Percentiles rank a stretch among this genome's conserved stretches.
Evolutionary conservation across 2,888 invertebrate species (phyloP).

Genomic region (Rhamnusium bicolor): DNA sequence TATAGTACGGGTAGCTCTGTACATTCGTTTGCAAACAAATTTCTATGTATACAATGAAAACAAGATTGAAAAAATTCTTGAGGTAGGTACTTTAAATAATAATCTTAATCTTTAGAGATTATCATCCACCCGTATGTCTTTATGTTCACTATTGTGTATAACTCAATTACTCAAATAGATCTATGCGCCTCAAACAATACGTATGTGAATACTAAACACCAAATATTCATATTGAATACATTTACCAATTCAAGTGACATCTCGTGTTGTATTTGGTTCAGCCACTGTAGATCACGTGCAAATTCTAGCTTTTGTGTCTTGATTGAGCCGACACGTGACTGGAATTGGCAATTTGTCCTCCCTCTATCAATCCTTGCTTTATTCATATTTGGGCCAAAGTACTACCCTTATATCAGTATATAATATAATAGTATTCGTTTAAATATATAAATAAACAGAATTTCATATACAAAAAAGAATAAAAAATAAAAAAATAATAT

Average conservation of each 20-base stretch:
- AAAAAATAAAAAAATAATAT: neutral
- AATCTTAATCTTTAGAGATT: neutral
- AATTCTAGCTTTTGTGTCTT: conserved; percentile 70
- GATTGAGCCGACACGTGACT: conserved; percentile 67
- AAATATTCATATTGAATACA: conserved; percentile 57
- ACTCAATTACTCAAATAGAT: conserved; percentile 56
- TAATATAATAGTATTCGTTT: neutral
- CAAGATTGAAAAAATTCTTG: no score
- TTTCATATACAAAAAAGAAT: neutral
- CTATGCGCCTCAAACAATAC: conserved; percentile 55
- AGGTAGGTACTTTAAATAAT: neutral
- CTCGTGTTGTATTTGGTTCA: conserved; percentile 62
- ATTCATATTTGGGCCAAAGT: conserved; percentile 51
- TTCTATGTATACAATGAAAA: no score
- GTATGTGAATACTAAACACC: conserved; percentile 58
- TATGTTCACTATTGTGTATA: conserved; percentile 41
- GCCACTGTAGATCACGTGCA: conserved; percentile 69
- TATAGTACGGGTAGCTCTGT: no score
- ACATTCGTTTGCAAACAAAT: no score
- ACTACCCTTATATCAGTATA: neutral
- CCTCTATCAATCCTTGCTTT: conserved; percentile 60
- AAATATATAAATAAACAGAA: conserved; percentile 8
- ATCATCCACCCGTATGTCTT: neutral
- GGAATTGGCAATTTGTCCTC: conserved; percentile 60
- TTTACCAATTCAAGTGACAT: conserved; percentile 58